A percentile compares a stretch with the other conserved stretches of the same genome.
These are phyloP conservation scores for Crenichthys baileyi DNA, from an alignment of 2,797 vertebrate genomes.

Conservation along the genomic window DNA sequence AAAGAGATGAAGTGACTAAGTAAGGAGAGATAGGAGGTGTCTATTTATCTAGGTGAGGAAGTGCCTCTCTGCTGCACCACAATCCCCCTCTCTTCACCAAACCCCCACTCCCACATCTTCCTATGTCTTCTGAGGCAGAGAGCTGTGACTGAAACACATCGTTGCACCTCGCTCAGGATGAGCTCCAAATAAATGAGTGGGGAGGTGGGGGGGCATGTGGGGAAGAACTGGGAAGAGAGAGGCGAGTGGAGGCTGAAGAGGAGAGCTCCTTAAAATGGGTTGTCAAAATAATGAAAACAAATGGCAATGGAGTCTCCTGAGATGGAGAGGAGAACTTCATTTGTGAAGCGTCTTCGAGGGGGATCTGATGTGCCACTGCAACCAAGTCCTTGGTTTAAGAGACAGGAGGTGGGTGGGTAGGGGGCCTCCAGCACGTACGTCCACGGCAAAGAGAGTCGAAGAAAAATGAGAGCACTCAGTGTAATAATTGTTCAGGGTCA, in stretches of 20 bases:
- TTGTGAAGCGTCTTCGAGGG: constrained; percentile 72
- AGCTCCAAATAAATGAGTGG: constrained; percentile 72
- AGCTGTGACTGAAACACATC: constrained; percentile 80
- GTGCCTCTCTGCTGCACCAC: constrained; percentile 55
- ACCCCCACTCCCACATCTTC: constrained; percentile 26
- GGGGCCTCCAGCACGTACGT: constrained; percentile 21
- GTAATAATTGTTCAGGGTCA: constrained; percentile 85
- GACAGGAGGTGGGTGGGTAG: constrained; percentile 27
- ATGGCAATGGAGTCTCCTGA: constrained; percentile 78
- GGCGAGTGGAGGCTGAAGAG: constrained; percentile 63
- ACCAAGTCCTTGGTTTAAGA: constrained; percentile 51
- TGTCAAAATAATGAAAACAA: constrained; percentile 88
- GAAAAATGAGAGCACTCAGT: constrained; percentile 79
- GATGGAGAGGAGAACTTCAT: constrained; percentile 83
- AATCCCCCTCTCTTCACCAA: neutral
- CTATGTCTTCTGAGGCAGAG: constrained; percentile 73
- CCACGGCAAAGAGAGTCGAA: constrained; percentile 57
- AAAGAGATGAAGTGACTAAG: constrained; percentile 36
- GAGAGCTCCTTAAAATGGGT: constrained; percentile 76
- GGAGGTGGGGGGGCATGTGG: neutral
- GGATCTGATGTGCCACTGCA: constrained; percentile 49
- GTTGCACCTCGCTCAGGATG: constrained; percentile 76
- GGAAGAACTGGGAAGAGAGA: constrained; percentile 23
- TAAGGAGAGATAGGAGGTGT: constrained; percentile 63
- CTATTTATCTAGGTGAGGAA: constrained; percentile 76